These are phyloP conservation scores for Sinocyclocheilus anophthalmus DNA, from an alignment of 2,113 vertebrate species.

Conservation along the genomic window DNA sequence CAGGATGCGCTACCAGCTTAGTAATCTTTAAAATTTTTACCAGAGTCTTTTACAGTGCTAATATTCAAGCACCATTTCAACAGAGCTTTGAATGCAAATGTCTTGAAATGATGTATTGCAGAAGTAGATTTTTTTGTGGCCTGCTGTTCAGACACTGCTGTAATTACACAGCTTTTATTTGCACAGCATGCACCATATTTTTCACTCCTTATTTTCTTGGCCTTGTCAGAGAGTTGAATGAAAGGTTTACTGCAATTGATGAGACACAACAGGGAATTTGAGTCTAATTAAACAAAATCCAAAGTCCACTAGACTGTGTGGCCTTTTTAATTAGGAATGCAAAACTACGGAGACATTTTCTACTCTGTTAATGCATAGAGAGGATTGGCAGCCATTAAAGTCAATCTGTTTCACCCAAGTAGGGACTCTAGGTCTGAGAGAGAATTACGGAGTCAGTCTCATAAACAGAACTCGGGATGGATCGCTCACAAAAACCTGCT, in stretches of 20 bases:
- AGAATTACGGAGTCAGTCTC: slow-evolving; percentile 27
- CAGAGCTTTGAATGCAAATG: neutral
- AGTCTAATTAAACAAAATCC: slow-evolving; percentile 49
- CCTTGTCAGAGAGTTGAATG: slow-evolving; percentile 38
- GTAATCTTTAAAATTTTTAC: neutral
- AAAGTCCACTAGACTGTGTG: slow-evolving; percentile 34
- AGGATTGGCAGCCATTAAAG: slow-evolving; percentile 42
- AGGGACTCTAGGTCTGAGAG: slow-evolving; percentile 18
- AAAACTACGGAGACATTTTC: slow-evolving; percentile 31
- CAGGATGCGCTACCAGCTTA: too few species aligned
- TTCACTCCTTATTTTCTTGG: slow-evolving; percentile 22
- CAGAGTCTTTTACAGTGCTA: neutral
- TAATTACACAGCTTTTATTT: slow-evolving; percentile 36
- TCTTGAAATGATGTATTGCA: neutral
- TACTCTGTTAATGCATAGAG: slow-evolving; percentile 25
- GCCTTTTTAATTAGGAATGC: slow-evolving; percentile 44
- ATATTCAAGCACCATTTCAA: slow-evolving; percentile 15
- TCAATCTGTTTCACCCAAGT: slow-evolving; percentile 22
- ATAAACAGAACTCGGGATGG: slow-evolving; percentile 45
- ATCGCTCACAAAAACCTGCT: slow-evolving; percentile 30
- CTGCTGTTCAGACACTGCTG: slow-evolving; percentile 23
- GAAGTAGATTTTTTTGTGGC: slow-evolving; percentile 31
- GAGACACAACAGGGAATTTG: slow-evolving; percentile 41
- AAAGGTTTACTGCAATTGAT: slow-evolving; percentile 48
- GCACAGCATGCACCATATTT: slow-evolving; percentile 19